Evolutionary conservation across 2,797 vertebrate genomes (phyloP), one percentile per base, ranked within the genome.

Genomic region (Scomberomorus guttatus): DNA sequence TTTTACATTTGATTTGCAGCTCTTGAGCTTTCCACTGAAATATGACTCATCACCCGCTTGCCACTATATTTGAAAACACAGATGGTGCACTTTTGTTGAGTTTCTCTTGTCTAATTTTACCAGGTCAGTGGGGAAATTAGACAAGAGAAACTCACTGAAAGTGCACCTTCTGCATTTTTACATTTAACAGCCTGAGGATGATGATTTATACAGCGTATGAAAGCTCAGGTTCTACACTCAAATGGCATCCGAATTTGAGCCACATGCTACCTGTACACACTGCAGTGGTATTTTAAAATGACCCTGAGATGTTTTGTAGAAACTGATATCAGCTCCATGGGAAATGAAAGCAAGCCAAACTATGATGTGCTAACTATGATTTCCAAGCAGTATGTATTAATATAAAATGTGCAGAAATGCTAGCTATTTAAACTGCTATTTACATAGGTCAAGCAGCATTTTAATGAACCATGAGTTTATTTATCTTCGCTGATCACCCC

Each of bases 41-140:
- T 63, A 55, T 70, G 70, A 55, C 66, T 63, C 57, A 60, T 78
- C 50, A 65, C 52, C 34, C 10, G 44, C 56, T 57, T 14, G 39
- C 64, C 44, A 25, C 37, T 74, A 3, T 70, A 62, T 71, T 63
- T 69, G 55, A 75, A 72, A 66, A 72, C 22, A 72, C 50, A 76
- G 62, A 76, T 72, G 34, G 27, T 57, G 55, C 64, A 55, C 61
- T 68, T 72, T 72, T 50, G 32, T 42, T 62, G 58, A 63, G 64
- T 27, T 77, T 61, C 63, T 77, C 50, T 54, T 72, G 65, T 85
- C 64, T 84, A 50, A 66, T 77, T 82, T 82, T 70, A 79, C 51
- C 64, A 25, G 60, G 65, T 85, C 87, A 84, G 78, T 37, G 29
- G 85, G 81, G 75, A 78, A 84, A 81, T 86, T 76, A 84, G 65